Conservation (phyloP, 1,140 invertebrate genomes). For the Metopolophium dirhodum region DNA sequence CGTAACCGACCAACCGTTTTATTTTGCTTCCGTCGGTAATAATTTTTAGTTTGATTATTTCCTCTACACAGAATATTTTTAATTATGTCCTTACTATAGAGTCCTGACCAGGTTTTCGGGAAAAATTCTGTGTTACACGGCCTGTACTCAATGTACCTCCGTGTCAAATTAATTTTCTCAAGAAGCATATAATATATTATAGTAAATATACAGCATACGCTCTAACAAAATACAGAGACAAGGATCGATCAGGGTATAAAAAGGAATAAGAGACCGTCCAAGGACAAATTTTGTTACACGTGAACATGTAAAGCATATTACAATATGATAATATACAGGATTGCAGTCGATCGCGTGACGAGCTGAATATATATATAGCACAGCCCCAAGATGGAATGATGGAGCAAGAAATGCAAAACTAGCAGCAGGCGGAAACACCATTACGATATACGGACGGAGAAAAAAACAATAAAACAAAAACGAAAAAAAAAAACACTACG, state of each 20-base stretch:
- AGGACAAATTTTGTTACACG: neutral
- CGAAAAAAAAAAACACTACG: neutral
- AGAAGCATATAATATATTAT: neutral
- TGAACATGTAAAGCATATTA: neutral
- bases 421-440: neutral
- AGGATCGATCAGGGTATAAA: neutral
- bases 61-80: neutral
- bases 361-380: neutral
- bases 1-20: conserved; percentile 4
- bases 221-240: too few species aligned
- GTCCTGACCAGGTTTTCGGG: neutral
- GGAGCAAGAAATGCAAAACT: neutral
- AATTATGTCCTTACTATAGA: neutral
- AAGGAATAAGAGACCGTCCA: neutral
- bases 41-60: conserved; percentile 9
- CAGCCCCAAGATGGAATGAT: neutral
- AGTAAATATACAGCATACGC: neutral
- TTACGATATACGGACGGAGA: neutral
- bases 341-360: neutral
- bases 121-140: neutral
- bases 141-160: neutral
- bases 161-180: neutral
- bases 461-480: neutral
- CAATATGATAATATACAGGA: neutral
- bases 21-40: conserved; percentile 27